Conservation (phyloP, 2,113 vertebrate species). For the Empidonax alnorum region DNA sequence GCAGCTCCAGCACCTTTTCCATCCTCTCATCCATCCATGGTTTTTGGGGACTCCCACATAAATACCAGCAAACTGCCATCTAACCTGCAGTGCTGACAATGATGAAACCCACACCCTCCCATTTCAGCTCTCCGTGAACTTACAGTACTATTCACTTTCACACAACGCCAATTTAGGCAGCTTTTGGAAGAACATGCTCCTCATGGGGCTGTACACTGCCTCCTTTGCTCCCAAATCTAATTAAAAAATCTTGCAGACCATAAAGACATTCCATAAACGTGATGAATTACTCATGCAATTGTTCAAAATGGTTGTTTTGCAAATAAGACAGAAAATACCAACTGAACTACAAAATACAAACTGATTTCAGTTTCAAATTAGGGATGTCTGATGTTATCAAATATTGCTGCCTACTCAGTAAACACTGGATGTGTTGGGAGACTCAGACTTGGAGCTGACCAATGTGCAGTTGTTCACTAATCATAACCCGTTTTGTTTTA, state of each 20-base stretch:
- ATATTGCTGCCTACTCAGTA: background rate
- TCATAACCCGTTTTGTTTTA: background rate
- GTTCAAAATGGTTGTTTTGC: background rate
- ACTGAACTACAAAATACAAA: background rate
- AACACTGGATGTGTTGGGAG: background rate
- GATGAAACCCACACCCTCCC: background rate
- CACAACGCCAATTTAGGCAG: background rate
- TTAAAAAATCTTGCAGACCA: background rate
- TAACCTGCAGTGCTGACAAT: accelerated
- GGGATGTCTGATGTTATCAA: background rate
- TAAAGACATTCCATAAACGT: background rate
- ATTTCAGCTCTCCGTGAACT: background rate
- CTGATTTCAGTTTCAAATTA: background rate
- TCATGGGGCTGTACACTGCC: background rate
- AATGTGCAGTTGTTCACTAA: background rate
- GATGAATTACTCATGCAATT: background rate
- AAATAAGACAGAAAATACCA: background rate
- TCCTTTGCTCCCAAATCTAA: background rate
- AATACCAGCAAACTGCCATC: background rate
- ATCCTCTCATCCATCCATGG: accelerated
- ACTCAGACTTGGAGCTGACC: background rate
- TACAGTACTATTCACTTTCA: background rate
- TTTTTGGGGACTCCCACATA: background rate
- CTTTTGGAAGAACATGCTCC: background rate
- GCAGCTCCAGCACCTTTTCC: background rate